These are phyloP conservation scores for Hemistola chrysoprasaria DNA, from an alignment of 2,888 invertebrate genomes.

Conservation along the genomic window DNA sequence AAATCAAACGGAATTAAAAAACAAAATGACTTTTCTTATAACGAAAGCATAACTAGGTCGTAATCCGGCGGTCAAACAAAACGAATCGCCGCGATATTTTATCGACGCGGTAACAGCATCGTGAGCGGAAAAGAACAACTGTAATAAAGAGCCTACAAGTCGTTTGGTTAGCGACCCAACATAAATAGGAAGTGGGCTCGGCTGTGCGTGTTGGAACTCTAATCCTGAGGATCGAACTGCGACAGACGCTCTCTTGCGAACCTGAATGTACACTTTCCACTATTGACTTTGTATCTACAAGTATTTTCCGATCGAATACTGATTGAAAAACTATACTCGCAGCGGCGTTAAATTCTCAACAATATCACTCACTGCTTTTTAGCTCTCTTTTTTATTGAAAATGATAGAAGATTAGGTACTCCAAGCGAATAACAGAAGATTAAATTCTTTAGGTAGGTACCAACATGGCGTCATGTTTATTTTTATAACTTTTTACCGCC, in stretches of 20 bases:
- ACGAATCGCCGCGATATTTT: conserved; percentile 67
- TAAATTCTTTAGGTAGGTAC: too few relatives aligned
- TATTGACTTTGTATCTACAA: conserved; percentile 56
- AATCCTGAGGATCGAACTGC: conserved; percentile 70
- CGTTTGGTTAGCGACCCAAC: conserved; percentile 73
- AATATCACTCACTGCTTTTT: too few relatives aligned
- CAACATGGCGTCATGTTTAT: too few relatives aligned
- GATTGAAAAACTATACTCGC: conserved; percentile 3
- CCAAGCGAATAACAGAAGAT: too few relatives aligned
- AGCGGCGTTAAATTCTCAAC: not conserved
- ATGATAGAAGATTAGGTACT: too few relatives aligned
- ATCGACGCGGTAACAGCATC: conserved; percentile 66
- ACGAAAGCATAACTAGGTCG: conserved; percentile 28
- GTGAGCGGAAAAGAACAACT: conserved; percentile 77
- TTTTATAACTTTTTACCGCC: too few relatives aligned
- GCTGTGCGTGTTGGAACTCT: conserved; percentile 71
- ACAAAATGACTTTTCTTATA: conserved; percentile 23
- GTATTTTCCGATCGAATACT: conserved; percentile 9
- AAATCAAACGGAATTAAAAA: conserved; percentile 18
- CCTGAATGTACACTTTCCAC: conserved; percentile 39
- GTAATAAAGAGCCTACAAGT: conserved; percentile 81
- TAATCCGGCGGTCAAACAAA: conserved; percentile 52
- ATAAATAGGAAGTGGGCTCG: conserved; percentile 66
- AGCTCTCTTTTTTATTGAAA: too few relatives aligned
- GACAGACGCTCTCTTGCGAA: conserved; percentile 40